Evolutionary conservation across 2,797 vertebrate genomes (phyloP), one percentile per base, ranked within the genome.

Genomic region (Crenuchus spilurus): DNA sequence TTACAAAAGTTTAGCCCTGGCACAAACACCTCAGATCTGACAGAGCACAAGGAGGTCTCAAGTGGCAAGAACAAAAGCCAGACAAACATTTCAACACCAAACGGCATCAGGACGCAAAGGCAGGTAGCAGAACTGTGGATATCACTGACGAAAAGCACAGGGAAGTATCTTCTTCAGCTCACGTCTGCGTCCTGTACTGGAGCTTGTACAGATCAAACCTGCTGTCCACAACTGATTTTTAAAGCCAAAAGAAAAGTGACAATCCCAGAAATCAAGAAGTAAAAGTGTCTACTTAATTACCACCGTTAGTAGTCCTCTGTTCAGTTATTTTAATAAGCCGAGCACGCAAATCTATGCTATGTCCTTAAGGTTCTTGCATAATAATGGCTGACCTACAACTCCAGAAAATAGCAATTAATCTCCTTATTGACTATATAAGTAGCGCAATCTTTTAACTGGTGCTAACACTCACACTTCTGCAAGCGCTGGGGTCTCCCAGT

Each of bases 1-100:
- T 92, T 83, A 84, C 76, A 82, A 85, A 74, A 70, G 1, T 90
- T 91, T 91, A 92, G 90, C 87, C 87, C 77, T 79, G 82, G 80
- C 76, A 42, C 82, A 89, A 86, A 84, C 70, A 86, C 84, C 80
- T 86, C 83, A 66, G 75, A 83, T 79, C 72, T 70, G 72, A 74
- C 78, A 84, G 79, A 2, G 75, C 51, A 75, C 11, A 57, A 71
- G 39, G 55, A 82, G 75, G 77, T 78, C 82, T 75, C 76, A 0
- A 0, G 74, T 30, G 64, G 76, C 75, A 65, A 74, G 0, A 58
- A 71, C 62, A 69, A 86, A 75, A 30, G 54, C 81, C 85, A 61
- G 65, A 52, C 37, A 71, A 64, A 76, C 62, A 24, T 57, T 61
- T 62, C 77, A 33, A 72, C 70, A 75, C 1, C 44, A 49, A 78